phyloP scores from a whole-genome alignment of 2,888 invertebrate species.

The Scaptomyza caliginosa region DNA sequence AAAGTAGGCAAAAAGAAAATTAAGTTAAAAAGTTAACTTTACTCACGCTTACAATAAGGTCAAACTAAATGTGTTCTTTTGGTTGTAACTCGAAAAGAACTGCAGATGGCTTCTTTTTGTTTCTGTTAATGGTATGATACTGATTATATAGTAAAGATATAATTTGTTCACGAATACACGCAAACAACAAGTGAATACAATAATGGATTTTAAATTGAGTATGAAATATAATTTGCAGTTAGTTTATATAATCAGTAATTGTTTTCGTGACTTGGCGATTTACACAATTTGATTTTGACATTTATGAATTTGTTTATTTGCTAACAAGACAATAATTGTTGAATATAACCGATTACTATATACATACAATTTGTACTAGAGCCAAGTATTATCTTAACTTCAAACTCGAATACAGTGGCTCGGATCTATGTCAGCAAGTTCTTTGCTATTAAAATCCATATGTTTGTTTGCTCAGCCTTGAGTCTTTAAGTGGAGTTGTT shows the following conservation, averaged over 20 bases:
- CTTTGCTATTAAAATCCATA: constrained; percentile 40
- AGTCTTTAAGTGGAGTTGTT: constrained; percentile 22
- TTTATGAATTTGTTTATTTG: neutral
- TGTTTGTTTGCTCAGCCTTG: constrained; percentile 54
- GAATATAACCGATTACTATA: neutral
- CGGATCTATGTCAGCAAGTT: constrained; percentile 43
- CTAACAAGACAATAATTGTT: neutral
- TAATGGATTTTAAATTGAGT: neutral
- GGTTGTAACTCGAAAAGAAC: neutral
- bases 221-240: neutral
- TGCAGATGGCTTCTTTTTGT: neutral
- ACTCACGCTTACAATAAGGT: neutral
- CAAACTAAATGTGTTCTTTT: constrained; percentile 9
- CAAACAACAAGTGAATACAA: neutral
- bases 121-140: too few species aligned
- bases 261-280: constrained; percentile 6
- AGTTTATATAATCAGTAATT: constrained; percentile 1
- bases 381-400: neutral
- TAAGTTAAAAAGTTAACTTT: neutral
- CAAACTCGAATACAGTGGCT: constrained; percentile 20
- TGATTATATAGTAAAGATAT: neutral
- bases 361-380: neutral
- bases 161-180: neutral
- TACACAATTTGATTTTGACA: neutral
- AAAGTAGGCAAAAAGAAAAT: constrained; percentile 13